These are phyloP conservation scores for Bucco capensis DNA, from an alignment of 2,113 vertebrate species.

Conservation along the genomic window DNA sequence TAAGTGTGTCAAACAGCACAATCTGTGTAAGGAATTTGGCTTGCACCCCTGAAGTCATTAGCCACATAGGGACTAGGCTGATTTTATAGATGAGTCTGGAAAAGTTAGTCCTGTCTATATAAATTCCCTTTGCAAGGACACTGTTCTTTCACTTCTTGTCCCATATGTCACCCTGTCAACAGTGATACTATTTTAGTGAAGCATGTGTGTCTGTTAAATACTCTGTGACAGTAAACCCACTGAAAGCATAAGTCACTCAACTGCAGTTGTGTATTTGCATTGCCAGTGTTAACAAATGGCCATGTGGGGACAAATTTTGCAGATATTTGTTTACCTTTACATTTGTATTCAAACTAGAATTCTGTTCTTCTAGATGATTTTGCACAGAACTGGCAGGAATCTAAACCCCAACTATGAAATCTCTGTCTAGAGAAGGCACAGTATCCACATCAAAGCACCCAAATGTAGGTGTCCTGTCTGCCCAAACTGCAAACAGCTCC, in stretches of 20 bases:
- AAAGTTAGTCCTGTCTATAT: not conserved
- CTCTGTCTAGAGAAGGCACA: not conserved
- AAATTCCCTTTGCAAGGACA: not conserved
- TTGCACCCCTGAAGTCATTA: not conserved
- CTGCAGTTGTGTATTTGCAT: not conserved
- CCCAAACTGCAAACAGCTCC: not conserved
- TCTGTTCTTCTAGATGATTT: not conserved
- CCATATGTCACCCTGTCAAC: not conserved
- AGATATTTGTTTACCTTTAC: not conserved
- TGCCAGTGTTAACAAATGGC: not conserved
- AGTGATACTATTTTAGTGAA: not conserved
- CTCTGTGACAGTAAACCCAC: not conserved
- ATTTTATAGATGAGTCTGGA: not conserved
- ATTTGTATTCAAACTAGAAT: conserved; percentile 23
- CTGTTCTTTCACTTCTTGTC: not conserved
- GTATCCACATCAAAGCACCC: not conserved
- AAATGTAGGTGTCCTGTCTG: not conserved
- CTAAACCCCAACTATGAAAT: not conserved
- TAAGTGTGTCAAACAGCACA: not conserved
- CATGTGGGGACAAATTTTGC: not conserved
- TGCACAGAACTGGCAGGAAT: not conserved
- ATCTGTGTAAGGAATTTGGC: not conserved
- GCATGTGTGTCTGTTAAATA: not conserved
- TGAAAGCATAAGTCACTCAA: not conserved
- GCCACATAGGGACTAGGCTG: not conserved